Base-by-base conservation (phyloP, 1,140 invertebrate genomes). In the Anoplolepis gracilipes region DNA sequence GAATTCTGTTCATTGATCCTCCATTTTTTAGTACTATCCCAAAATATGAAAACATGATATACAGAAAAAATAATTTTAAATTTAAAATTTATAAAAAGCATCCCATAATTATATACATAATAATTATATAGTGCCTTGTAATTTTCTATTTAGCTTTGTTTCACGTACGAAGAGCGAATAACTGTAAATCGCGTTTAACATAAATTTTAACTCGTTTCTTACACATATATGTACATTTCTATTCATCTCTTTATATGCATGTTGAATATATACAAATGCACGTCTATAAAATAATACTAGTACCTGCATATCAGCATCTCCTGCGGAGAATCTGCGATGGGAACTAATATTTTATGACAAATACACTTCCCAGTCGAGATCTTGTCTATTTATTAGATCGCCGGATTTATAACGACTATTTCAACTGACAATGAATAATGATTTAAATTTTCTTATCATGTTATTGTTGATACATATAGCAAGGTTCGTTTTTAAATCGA, bases 291-390 rank as follows among this genome's bases (percentile, higher is more conserved):
- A n/a, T n/a, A 25, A 25, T 85, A 76, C 69, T 53, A 62, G 46
- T 87, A 85, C 59, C 53, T 79, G 79, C 67, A 87, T 87, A 73
- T 87, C 79, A 53, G 79, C 13, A 33, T 39, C 57, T 30, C 73
- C 62, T 78, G 39, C 61, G 42, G 70, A 70, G 55, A 55, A 85
- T 85, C 33, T 28, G 69, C 53, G 13, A 67, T 72, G 42, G 65
- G 28, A 53, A 1, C 25, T 76, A 61, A 87, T 88, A 78, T 81
- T 87, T 88, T 53, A 85, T 53, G 61, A 85, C 46, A 85, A 85
- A 76, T 88, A 65, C 82, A 76, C 61, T 75, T 79, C 49, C 59
- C 53, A 69, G 72, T 85, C 55, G 22, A 6, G 10, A 72, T 69
- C 39, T 85, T 59, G 81, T 33, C 64, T 77, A 59, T 85, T 55